These are phyloP conservation scores for Prionailurus bengalensis DNA, from an alignment of 2,113 vertebrate species.

Conservation along the genomic window DNA sequence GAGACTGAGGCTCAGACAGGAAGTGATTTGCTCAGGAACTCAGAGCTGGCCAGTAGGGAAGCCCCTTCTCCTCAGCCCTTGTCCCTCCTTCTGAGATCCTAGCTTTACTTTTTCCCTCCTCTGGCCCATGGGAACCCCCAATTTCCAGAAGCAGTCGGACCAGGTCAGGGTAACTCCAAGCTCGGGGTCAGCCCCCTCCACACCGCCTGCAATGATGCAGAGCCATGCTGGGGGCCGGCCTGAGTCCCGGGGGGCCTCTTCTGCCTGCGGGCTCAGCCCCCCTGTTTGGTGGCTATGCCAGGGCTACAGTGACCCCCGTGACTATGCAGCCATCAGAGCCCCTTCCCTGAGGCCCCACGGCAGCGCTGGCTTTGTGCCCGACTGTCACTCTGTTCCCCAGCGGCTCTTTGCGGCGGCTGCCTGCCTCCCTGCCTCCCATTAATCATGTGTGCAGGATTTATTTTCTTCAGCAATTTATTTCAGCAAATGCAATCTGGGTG, in stretches of 20 bases:
- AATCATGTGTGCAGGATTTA: conserved; percentile 80
- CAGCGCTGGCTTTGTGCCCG: conserved; percentile 65
- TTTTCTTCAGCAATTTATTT: conserved; percentile 78
- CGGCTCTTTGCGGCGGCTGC: conserved; percentile 35
- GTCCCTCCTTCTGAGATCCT: neutral
- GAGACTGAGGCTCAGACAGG: neutral
- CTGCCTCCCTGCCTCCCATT: conserved; percentile 75
- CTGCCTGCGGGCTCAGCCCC: neutral
- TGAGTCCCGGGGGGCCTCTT: neutral
- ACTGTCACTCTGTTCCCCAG: conserved; percentile 70
- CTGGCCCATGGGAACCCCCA: neutral
- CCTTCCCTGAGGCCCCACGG: neutral
- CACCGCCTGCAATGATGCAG: rapidly evolving
- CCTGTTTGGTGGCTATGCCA: neutral
- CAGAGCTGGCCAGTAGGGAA: neutral
- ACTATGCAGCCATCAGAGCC: neutral
- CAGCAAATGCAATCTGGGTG: conserved; percentile 71
- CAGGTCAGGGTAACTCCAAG: neutral
- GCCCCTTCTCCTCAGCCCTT: neutral
- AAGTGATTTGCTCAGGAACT: neutral
- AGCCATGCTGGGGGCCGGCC: neutral
- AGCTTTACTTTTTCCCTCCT: neutral
- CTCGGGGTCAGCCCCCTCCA: neutral
- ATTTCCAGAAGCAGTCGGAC: neutral
- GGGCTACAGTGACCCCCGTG: neutral